phyloP scores from a whole-genome alignment of 2,797 vertebrate species.

The Corythornis leucogaster region DNA sequence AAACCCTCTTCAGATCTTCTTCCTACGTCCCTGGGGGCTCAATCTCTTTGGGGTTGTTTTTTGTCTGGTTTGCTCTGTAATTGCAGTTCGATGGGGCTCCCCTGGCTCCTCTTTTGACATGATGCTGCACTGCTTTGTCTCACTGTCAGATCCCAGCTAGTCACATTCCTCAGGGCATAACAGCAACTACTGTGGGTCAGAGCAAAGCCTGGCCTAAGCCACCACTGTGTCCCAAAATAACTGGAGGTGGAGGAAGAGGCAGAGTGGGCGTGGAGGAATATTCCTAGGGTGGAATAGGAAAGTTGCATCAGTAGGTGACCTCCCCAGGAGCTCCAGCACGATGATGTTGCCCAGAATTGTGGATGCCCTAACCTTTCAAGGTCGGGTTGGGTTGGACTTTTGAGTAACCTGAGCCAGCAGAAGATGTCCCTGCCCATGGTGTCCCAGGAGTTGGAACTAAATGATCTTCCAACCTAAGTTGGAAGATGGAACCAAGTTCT shows the following conservation, averaged over 20 bases:
- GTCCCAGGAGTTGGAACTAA: not conserved
- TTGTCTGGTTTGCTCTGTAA: not conserved
- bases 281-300: not conserved
- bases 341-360: not conserved
- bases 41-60: not conserved
- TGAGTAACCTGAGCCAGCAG: not conserved
- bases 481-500: not conserved
- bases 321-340: accelerated
- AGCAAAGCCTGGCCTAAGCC: not conserved
- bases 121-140: not conserved
- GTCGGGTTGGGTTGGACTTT: not conserved
- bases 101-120: not conserved
- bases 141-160: not conserved
- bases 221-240: not conserved
- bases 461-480: not conserved
- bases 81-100: not conserved
- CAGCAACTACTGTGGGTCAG: not conserved
- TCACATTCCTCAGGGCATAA: not conserved
- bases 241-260: not conserved
- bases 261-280: not conserved
- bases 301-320: not conserved
- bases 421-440: not conserved
- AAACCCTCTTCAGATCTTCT: not conserved
- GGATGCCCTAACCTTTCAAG: not conserved
- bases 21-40: not conserved